Conservation (phyloP, 2,888 invertebrate genomes). For the Harpalus rubripes region DNA sequence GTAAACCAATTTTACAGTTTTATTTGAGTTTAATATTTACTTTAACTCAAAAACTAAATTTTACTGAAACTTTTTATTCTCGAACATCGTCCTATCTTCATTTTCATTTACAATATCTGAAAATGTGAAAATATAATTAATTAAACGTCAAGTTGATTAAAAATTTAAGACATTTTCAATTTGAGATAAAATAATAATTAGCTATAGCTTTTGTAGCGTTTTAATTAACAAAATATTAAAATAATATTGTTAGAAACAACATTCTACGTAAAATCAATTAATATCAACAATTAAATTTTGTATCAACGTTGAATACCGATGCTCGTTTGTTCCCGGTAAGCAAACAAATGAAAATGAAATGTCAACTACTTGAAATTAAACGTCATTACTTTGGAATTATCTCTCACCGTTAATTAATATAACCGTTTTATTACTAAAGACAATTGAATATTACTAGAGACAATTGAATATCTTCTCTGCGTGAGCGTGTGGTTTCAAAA, state of each 20-base stretch:
- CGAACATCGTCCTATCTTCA: background rate
- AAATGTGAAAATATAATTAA: background rate
- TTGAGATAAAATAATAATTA: slow-evolving; percentile 28
- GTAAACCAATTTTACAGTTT: background rate
- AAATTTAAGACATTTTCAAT: background rate
- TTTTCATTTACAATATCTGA: background rate
- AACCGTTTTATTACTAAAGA: slow-evolving; percentile 45
- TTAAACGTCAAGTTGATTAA: slow-evolving; percentile 6
- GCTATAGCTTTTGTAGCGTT: background rate
- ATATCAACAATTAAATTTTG: slow-evolving; percentile 3
- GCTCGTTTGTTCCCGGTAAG: slow-evolving; percentile 24
- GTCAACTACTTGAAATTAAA: slow-evolving; percentile 33
- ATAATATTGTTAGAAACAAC: slow-evolving; percentile 12
- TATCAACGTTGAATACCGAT: background rate
- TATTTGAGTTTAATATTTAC: slow-evolving; percentile 14
- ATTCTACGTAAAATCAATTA: slow-evolving; percentile 1
- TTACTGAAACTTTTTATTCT: background rate
- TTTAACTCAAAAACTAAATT: background rate
- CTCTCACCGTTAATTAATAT: slow-evolving; percentile 24
- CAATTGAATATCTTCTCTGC: background rate
- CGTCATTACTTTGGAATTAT: slow-evolving; percentile 13
- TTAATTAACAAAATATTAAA: slow-evolving; percentile 22
- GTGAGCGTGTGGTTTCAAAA: background rate
- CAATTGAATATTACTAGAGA: slow-evolving; percentile 7
- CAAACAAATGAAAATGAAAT: slow-evolving; percentile 42